Evolutionary conservation across 2,113 vertebrate species (phyloP).

Genomic region (Sinosuthora webbiana): DNA sequence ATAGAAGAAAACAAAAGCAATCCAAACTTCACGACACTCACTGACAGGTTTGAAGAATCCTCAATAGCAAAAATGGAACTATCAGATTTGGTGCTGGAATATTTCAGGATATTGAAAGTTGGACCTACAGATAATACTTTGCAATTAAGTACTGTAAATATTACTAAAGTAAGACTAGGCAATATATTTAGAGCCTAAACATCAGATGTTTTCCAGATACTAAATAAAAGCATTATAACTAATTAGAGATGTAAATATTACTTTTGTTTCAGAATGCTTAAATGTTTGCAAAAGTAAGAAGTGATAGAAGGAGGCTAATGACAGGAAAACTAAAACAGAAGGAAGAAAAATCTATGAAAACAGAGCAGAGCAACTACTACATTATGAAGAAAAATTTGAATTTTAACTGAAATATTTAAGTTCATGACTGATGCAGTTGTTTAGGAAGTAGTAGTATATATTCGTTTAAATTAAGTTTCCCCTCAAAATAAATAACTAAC

Average conservation of each 20-base stretch:
- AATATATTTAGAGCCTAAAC: background rate
- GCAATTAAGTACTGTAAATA: background rate
- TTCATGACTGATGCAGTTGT: background rate
- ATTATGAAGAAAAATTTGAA: background rate
- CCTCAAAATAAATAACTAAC: background rate
- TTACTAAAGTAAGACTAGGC: background rate
- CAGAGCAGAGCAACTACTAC: background rate
- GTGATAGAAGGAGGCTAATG: background rate
- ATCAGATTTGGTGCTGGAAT: background rate
- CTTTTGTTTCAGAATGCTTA: background rate
- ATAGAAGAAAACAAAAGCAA: background rate
- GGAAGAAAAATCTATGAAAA: slow-evolving; percentile 24
- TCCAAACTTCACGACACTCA: background rate
- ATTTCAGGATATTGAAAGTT: background rate
- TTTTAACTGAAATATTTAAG: background rate
- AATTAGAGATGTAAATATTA: background rate
- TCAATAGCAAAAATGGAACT: background rate
- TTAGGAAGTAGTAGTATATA: background rate
- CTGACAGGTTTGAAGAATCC: background rate
- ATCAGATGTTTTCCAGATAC: background rate
- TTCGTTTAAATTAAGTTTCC: background rate
- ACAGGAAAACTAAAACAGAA: background rate
- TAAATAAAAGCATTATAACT: background rate
- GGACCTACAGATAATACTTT: background rate
- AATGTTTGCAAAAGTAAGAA: background rate